Conservation (phyloP, 2,797 vertebrate genomes). For the Muraenolepis orangiensis region DNA sequence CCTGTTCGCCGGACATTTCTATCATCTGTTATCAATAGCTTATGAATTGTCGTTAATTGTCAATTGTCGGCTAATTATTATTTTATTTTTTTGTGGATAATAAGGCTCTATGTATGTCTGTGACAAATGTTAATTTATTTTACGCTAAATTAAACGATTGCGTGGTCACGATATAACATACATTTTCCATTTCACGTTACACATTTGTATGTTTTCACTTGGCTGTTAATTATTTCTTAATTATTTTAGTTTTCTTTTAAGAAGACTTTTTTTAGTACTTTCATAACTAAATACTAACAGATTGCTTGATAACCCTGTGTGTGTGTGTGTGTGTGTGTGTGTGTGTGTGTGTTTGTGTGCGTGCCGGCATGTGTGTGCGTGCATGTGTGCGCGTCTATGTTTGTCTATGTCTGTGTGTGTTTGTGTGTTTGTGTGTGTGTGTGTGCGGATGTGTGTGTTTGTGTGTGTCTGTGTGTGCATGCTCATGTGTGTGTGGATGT, state of each 20-base stretch:
- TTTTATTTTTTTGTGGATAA: too few species aligned
- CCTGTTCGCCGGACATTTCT: too few species aligned
- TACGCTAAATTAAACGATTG: too few species aligned
- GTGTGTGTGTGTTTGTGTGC: not conserved
- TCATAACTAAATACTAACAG: not conserved
- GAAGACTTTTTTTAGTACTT: not conserved
- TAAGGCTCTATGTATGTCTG: too few species aligned
- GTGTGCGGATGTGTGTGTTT: too few species aligned
- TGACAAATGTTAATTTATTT: too few species aligned
- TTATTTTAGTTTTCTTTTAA: too few species aligned
- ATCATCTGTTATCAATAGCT: not conserved
- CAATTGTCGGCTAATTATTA: too few species aligned
- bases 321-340: not conserved
- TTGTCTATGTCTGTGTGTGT: not conserved
- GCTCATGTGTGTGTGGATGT: constrained; percentile 65
- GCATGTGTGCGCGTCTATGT: not conserved
- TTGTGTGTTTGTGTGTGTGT: not conserved
- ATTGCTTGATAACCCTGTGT: not conserved
- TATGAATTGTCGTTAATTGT: too few species aligned
- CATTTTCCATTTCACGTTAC: too few species aligned
- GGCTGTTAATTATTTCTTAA: not conserved
- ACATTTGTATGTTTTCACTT: not conserved
- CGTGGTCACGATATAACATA: too few species aligned
- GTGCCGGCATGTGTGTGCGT: not conserved
- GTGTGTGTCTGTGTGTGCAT: constrained; percentile 82